Evolutionary conservation across 92 coral and sea anemone species (phyloP).

Genomic region (Zoanthus sociatus): DNA sequence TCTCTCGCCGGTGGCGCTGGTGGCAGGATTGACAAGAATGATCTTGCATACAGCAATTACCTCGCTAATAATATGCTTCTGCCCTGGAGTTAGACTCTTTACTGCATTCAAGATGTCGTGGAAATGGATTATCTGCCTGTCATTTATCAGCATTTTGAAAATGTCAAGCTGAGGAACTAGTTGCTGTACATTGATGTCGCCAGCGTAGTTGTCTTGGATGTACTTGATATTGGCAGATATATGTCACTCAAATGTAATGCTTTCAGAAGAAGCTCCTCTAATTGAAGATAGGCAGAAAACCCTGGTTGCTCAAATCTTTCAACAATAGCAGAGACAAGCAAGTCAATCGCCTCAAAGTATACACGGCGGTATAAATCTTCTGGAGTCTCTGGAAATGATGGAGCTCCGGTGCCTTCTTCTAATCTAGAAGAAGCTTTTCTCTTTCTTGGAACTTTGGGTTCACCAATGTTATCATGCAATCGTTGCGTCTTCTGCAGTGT

Average conservation of each 20-base stretch:
- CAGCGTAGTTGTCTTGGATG: conserved; percentile 52
- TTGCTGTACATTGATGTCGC: conserved; percentile 43
- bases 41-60: conserved; percentile 63
- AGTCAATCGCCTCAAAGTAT: conserved; percentile 55
- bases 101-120: conserved; percentile 36
- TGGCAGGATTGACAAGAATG: conserved; percentile 37
- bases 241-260: conserved; percentile 50
- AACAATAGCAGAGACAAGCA: conserved; percentile 37
- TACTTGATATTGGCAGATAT: conserved; percentile 46
- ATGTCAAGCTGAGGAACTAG: conserved; percentile 56
- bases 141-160: conserved; percentile 50
- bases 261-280: conserved; percentile 55
- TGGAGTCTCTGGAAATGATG: conserved; percentile 54
- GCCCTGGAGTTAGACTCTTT: conserved; percentile 29
- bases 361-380: conserved; percentile 52
- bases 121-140: conserved; percentile 34
- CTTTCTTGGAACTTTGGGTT: conserved; percentile 39
- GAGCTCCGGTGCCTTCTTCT: conserved; percentile 52
- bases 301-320: conserved; percentile 61
- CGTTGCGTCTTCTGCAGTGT: conserved; percentile 48
- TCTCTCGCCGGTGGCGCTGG: conserved; percentile 15
- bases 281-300: conserved; percentile 48
- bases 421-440: too few relatives aligned
- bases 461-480: conserved; percentile 41
- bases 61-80: conserved; percentile 49